Percentiles rank a stretch among this genome's conserved stretches.
These are phyloP conservation scores for Amphiprion ocellaris DNA, from an alignment of 2,113 vertebrate genomes.

Conservation along the genomic window DNA sequence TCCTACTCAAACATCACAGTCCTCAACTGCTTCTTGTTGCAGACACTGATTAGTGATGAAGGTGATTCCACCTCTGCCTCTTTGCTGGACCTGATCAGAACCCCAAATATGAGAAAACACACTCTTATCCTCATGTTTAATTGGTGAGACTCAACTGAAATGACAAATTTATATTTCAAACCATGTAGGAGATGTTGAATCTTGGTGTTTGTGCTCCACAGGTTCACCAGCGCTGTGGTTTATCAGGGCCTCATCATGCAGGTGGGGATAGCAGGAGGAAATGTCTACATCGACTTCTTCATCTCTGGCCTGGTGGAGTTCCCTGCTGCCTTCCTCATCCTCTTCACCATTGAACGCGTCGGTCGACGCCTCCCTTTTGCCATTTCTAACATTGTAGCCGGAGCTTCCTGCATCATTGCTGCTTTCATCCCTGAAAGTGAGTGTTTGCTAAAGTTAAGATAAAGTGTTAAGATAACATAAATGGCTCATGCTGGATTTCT, in stretches of 20 bases:
- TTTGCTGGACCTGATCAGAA: slow-evolving; percentile 89
- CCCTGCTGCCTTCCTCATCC: slow-evolving; percentile 89
- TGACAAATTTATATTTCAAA: background rate
- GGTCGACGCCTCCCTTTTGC: slow-evolving; percentile 92
- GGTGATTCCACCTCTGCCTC: slow-evolving; percentile 82
- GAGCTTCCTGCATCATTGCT: slow-evolving; percentile 88
- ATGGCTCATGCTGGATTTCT: background rate
- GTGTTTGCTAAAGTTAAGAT: background rate
- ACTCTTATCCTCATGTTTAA: slow-evolving; percentile 94
- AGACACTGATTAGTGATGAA: slow-evolving; percentile 84
- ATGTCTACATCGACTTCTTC: slow-evolving; percentile 92
- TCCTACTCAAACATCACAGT: too few relatives aligned
- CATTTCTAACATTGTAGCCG: slow-evolving; percentile 85
- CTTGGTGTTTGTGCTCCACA: slow-evolving; percentile 51
- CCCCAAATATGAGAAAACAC: slow-evolving; percentile 91
- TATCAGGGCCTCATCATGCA: slow-evolving; percentile 97
- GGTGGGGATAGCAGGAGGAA: slow-evolving; percentile 90
- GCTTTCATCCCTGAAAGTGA: slow-evolving; percentile 92
- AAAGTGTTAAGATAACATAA: background rate
- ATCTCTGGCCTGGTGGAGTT: slow-evolving; percentile 91
- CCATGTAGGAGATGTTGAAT: background rate
- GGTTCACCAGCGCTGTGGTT: slow-evolving; percentile 93
- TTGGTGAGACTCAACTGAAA: slow-evolving; percentile 83
- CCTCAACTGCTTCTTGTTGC: slow-evolving; percentile 1
- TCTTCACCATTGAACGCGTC: slow-evolving; percentile 91